Evolutionary conservation across 2,888 invertebrate genomes (phyloP), one percentile per base, ranked within the genome.

Genomic region (Saturnia japonica): DNA sequence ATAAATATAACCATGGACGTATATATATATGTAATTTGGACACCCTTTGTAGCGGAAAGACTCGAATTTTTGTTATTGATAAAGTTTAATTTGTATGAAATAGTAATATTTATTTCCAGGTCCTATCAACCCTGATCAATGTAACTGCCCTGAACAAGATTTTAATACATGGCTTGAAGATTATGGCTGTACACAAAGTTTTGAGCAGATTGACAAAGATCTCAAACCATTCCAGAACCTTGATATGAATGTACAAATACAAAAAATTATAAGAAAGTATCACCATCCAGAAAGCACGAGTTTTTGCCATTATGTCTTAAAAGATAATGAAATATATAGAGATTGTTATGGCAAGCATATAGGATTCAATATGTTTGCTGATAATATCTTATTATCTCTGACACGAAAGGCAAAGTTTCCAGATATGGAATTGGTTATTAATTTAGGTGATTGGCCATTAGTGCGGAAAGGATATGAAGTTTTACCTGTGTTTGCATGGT

Each of bases 401-500:
- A 89, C 96, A 19, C 95, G 98, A 76, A 98, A 98, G 95, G 96
- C 97, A 34, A 80, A 91, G 34, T 87, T 99, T 70, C 98, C 99
- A 7, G 97, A 99, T 89, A 91, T 97, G 80, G 99, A 99, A 88
- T 96, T 99, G 81, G 96, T 99, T 77, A 95, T 97, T 67, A 99
- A 99, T 91, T 94, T 99, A 19, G 99, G 99, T 22, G 99, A 99
- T 89, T 99, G 99, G 99, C 99, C 99, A 0, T 90, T 99, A 40
- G 95, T 96, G 1, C 93, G 94, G 72, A 95, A 93, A 75, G 88
- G 85, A 60, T 88, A 88, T 12, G 93, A 95, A 19, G 94, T 95
- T 16, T 95, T 96, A 74, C 99, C 99, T 1, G 95, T 99, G 74
- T 97, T 99, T 85, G 99, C 99, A 22, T 99, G 99, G 99, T 99